Percentiles rank a stretch among this genome's conserved stretches.
phyloP scores from a whole-genome alignment of 2,113 vertebrate species.

The Mastomys coucha region DNA sequence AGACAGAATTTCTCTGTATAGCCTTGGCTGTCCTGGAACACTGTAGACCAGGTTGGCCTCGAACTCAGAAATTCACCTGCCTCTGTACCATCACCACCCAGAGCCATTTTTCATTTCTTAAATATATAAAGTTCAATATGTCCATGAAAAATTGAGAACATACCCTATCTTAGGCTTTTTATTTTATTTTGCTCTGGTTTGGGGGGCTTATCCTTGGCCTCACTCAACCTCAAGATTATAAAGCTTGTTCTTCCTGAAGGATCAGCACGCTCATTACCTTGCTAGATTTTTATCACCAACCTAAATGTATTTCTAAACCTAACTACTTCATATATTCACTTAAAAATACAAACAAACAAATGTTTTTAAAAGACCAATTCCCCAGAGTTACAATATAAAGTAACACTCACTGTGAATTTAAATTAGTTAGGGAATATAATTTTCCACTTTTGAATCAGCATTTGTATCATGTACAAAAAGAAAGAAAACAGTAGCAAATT shows the following conservation, averaged over 20 bases:
- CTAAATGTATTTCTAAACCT: constrained; percentile 8
- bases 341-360: not conserved
- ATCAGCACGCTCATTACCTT: constrained; percentile 12
- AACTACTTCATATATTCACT: not conserved
- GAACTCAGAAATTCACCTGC: too few relatives aligned
- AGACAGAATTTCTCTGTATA: too few relatives aligned
- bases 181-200: not conserved
- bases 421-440: not conserved
- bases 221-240: not conserved
- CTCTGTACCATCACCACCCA: too few relatives aligned
- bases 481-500: constrained; percentile 36
- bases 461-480: not conserved
- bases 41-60: too few relatives aligned
- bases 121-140: not conserved
- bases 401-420: constrained; percentile 15
- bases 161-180: not conserved
- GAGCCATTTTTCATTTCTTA: not conserved
- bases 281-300: not conserved
- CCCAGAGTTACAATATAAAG: not conserved
- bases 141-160: not conserved
- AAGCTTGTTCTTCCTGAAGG: not conserved
- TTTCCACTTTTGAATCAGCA: not conserved
- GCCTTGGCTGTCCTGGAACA: too few relatives aligned
- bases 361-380: constrained; percentile 4
- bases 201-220: not conserved